Percentiles rank a stretch among this genome's conserved stretches.
Evolutionary conservation across 1,140 invertebrate species (phyloP).

Genomic region (Epicauta chinensis): DNA sequence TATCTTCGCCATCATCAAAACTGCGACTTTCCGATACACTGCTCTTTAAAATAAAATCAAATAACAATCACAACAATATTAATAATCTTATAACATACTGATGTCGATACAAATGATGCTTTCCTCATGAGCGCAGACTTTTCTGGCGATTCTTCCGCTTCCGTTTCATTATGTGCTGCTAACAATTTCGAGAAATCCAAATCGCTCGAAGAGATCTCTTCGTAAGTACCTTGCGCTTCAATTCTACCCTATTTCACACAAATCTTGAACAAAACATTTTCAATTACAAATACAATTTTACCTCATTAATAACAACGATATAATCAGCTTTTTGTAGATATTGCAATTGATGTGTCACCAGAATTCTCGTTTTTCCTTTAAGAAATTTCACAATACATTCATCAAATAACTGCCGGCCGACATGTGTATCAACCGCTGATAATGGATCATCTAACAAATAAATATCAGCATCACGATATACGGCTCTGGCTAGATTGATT

Average conservation of each 20-base stretch:
- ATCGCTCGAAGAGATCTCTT: conserved; percentile 47
- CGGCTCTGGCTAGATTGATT: conserved; percentile 73
- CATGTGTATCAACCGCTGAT: conserved; percentile 64
- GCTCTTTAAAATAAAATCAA: background rate
- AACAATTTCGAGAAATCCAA: conserved; percentile 52
- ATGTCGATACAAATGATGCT: conserved; percentile 4
- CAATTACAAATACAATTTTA: conserved; percentile 37
- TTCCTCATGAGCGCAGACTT: background rate
- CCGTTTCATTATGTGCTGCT: conserved; percentile 24
- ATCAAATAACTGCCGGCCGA: conserved; percentile 62
- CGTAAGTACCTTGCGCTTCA: conserved; percentile 50
- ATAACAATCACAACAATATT: background rate
- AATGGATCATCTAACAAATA: conserved; percentile 77
- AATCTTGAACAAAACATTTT: no score
- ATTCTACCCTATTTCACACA: conserved; percentile 51
- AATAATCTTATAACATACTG: no score
- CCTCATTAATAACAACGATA: conserved; percentile 72
- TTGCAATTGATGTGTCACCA: conserved; percentile 82
- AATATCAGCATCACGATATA: conserved; percentile 65
- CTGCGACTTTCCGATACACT: conserved; percentile 1
- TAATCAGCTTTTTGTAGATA: conserved; percentile 66
- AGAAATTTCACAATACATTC: conserved; percentile 57
- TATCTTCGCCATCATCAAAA: conserved; percentile 12
- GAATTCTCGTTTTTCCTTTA: conserved; percentile 56
- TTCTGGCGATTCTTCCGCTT: background rate